phyloP scores from a whole-genome alignment of 2,797 vertebrate genomes.

The Micropoecilia bifurca region DNA sequence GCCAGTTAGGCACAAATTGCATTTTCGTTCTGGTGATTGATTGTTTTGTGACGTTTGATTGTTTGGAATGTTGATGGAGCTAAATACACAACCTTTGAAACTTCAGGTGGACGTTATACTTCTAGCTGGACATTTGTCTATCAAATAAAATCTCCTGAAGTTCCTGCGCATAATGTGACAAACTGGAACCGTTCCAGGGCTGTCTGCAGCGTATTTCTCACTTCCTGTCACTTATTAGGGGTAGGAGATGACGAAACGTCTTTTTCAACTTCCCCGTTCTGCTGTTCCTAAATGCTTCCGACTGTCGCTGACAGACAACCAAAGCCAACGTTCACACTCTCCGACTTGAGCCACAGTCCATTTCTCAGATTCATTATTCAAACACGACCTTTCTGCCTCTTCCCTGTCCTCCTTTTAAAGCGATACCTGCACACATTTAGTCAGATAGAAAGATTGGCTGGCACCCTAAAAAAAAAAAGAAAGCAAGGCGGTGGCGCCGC shows the following conservation, averaged over 20 bases:
- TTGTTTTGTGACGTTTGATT: too few species aligned
- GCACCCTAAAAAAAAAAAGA: constrained; percentile 39
- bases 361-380: constrained; percentile 62
- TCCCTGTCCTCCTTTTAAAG: constrained; percentile 40
- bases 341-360: constrained; percentile 28
- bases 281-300: constrained; percentile 14
- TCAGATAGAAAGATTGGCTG: constrained; percentile 48
- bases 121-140: neutral
- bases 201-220: neutral
- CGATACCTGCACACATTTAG: constrained; percentile 45
- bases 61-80: too few species aligned
- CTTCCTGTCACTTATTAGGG: constrained; percentile 7
- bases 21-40: too few species aligned
- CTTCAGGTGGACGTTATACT: neutral
- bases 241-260: neutral
- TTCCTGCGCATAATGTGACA: neutral
- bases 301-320: constrained; percentile 1
- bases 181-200: neutral
- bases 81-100: neutral
- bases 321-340: constrained; percentile 22
- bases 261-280: neutral
- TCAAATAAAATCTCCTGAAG: neutral
- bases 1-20: too few species aligned
- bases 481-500: constrained; percentile 35
- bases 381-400: constrained; percentile 59